Conservation (phyloP, 1,140 invertebrate genomes). For the Panagrolaimus sp. region DNA sequence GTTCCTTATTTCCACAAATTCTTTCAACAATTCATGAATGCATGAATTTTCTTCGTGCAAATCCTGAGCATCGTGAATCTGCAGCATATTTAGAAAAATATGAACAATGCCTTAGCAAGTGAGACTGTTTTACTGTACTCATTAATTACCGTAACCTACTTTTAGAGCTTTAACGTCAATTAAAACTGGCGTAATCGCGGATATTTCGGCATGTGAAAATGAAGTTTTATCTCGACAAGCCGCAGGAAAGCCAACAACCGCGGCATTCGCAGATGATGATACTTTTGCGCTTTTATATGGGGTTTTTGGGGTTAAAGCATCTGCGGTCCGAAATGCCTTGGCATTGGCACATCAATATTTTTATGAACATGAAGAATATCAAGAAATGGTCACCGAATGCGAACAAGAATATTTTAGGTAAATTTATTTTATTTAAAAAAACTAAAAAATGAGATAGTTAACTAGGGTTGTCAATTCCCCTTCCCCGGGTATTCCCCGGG, state of each 20-base stretch:
- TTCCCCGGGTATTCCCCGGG: too few species aligned
- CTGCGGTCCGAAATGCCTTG: constrained; percentile 46
- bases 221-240: constrained; percentile 49
- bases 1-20: constrained; percentile 56
- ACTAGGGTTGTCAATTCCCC: too few species aligned
- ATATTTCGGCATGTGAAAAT: constrained; percentile 46
- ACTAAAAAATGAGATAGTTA: too few species aligned
- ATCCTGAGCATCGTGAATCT: constrained; percentile 52
- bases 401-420: constrained; percentile 43
- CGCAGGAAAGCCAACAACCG: background rate
- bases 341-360: constrained; percentile 46
- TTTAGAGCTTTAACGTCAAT: constrained; percentile 57
- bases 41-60: constrained; percentile 43
- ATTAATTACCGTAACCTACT: constrained; percentile 23
- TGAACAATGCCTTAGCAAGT: constrained; percentile 57
- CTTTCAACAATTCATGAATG: constrained; percentile 57
- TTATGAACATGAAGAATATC: constrained; percentile 40
- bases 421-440: too few species aligned
- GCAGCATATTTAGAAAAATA: constrained; percentile 51
- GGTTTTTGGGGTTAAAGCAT: constrained; percentile 54
- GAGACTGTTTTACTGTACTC: background rate
- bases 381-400: constrained; percentile 45
- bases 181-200: constrained; percentile 48
- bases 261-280: constrained; percentile 45
- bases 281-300: constrained; percentile 55